A percentile compares a stretch with the other conserved stretches of the same genome.
These are phyloP conservation scores for Ormyrus thymus DNA, from an alignment of 2,888 invertebrate genomes.

Conservation along the genomic window DNA sequence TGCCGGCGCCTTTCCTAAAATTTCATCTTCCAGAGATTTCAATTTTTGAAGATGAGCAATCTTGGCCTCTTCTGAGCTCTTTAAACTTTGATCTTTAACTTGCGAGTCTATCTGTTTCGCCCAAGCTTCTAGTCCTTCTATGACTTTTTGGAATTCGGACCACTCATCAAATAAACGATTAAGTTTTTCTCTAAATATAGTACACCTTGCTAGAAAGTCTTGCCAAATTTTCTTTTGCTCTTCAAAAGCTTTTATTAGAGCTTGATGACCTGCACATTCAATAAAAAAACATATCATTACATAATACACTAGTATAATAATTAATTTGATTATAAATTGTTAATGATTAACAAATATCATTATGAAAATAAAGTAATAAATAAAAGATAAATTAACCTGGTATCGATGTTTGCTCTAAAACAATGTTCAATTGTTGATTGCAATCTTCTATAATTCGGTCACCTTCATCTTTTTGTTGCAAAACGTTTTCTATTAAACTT, in stretches of 20 bases:
- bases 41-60: constrained; percentile 86
- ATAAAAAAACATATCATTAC: background rate
- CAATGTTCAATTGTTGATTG: constrained; percentile 82
- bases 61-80: constrained; percentile 90
- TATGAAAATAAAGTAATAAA: background rate
- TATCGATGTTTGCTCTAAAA: constrained; percentile 86
- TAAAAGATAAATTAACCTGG: constrained; percentile 75
- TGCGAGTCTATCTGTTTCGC: constrained; percentile 89
- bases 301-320: no score
- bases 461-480: constrained; percentile 84
- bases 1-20: constrained; percentile 81
- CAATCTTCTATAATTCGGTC: constrained; percentile 83
- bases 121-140: constrained; percentile 89
- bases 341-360: background rate
- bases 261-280: constrained; percentile 77
- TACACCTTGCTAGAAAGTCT: constrained; percentile 83
- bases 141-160: constrained; percentile 86
- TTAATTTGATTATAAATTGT: background rate
- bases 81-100: constrained; percentile 91
- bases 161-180: constrained; percentile 87
- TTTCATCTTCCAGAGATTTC: constrained; percentile 83
- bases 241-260: constrained; percentile 84
- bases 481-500: constrained; percentile 84
- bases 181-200: constrained; percentile 83
- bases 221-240: constrained; percentile 86